Percentiles rank a stretch among this genome's conserved stretches.
phyloP scores from a whole-genome alignment of 35 echinoderm and acorn worm genomes.

The Amphiura filiformis region DNA sequence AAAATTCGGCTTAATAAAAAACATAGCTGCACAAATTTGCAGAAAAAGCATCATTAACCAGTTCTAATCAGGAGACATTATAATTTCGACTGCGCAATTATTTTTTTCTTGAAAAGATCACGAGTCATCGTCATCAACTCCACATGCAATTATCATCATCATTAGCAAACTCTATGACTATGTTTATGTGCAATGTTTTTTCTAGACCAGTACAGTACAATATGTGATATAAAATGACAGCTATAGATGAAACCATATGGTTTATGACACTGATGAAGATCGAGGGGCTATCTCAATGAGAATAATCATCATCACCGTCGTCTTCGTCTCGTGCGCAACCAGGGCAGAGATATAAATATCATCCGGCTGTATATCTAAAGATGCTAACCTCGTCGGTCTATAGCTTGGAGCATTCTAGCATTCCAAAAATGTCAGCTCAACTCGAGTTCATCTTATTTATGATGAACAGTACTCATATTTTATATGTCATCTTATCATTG shows the following conservation, averaged over 20 bases:
- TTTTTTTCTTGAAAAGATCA: no score
- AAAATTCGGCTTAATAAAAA: neutral
- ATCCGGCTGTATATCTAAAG: neutral
- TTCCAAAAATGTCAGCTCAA: neutral
- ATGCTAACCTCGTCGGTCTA: neutral
- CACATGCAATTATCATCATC: neutral
- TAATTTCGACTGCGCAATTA: no score
- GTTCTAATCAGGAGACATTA: neutral
- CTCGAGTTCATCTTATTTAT: no score
- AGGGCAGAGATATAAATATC: neutral
- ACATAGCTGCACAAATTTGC: neutral
- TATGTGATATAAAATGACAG: neutral
- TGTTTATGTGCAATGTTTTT: constrained; percentile 1
- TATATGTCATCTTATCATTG: neutral
- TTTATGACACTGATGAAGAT: neutral
- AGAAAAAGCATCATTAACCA: neutral
- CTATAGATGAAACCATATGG: neutral
- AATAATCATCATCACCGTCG: neutral
- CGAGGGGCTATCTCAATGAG: neutral
- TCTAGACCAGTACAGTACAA: constrained; percentile 3
- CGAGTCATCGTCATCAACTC: no score
- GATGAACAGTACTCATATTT: neutral
- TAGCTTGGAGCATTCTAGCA: neutral
- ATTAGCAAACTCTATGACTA: neutral
- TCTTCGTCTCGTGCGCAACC: neutral